Base-by-base conservation (phyloP, 2,888 invertebrate genomes). In the Drosophila formosana region DNA sequence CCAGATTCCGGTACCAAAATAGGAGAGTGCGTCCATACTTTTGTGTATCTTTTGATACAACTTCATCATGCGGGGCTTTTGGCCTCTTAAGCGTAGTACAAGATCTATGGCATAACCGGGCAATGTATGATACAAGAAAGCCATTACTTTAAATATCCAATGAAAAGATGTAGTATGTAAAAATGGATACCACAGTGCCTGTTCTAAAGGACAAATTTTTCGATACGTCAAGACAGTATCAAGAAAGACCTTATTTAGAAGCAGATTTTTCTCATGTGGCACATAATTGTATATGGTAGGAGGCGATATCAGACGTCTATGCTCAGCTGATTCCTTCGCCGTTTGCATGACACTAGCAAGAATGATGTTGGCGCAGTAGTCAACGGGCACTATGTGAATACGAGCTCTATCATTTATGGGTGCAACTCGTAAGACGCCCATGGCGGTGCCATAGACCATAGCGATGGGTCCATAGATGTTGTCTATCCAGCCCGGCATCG, bases 41-140 rank as follows among this genome's bases (percentile, higher is more conserved):
- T 95, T 96, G 91, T 97, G 96, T 51, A 98, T 94, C 91, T 96
- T 97, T 66, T 93, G 94, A 91, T 97, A 97, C 46, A 96, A 94
- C 80, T 95, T 95, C 73, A 96, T 92, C 94, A 97, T 94, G 1
- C 65, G 61, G 3, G 80, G 75, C 41, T 84, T 81, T 37, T 80
- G 53, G 7, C 90, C 90, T 18, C 66, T 64, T 3, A 91, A 23
- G 3, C 78, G 46, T 9, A 91, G 53, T 0, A 49, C 50, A 3
- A 93, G 66, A 84, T 96, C 96, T 53, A 94, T 92, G 3, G 94
- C 75, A 72, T 94, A 93, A 1, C 95, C 96, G 1, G 95, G 95
- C 52, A 95, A 77, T 68, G 94, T 92, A 90, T 96, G 96, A 79
- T 95, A 94, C 13, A 95, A 90, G 72, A 95, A 93, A 60, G 93